phyloP scores from a whole-genome alignment of 2,888 invertebrate species.

The Tribolium freemani region DNA sequence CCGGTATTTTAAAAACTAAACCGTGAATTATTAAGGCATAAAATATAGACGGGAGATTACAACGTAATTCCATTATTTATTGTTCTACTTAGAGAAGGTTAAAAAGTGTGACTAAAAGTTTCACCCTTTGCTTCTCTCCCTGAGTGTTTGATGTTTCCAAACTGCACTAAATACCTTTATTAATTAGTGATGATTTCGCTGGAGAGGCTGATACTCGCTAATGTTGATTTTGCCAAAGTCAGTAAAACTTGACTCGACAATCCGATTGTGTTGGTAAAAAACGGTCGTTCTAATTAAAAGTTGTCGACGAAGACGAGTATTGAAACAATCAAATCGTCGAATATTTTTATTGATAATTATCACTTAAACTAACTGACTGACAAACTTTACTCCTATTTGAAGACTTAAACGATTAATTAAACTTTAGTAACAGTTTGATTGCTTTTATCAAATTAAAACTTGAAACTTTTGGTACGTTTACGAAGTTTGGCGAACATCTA shows the following conservation, averaged over 20 bases:
- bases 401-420: slow-evolving; percentile 39
- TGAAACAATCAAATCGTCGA: slow-evolving; percentile 14
- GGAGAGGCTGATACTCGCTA: background rate
- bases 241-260: slow-evolving; percentile 8
- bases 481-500: slow-evolving; percentile 22
- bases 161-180: slow-evolving; percentile 17
- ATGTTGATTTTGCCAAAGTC: slow-evolving; percentile 22
- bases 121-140: slow-evolving; percentile 2
- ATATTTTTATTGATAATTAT: slow-evolving; percentile 36
- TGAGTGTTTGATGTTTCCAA: slow-evolving; percentile 24
- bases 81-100: background rate
- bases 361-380: slow-evolving; percentile 19
- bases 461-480: slow-evolving; percentile 13
- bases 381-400: slow-evolving; percentile 19
- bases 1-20: background rate
- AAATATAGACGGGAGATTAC: slow-evolving; percentile 19
- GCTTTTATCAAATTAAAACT: slow-evolving; percentile 38
- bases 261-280: slow-evolving; percentile 15
- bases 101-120: slow-evolving; percentile 14
- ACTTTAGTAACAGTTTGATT: slow-evolving; percentile 38
- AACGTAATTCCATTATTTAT: slow-evolving; percentile 24
- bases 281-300: slow-evolving; percentile 16
- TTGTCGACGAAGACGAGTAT: background rate
- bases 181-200: slow-evolving; percentile 19
- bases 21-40: slow-evolving; percentile 20